phyloP scores from a whole-genome alignment of 2,113 vertebrate species.

The Proteles cristata region DNA sequence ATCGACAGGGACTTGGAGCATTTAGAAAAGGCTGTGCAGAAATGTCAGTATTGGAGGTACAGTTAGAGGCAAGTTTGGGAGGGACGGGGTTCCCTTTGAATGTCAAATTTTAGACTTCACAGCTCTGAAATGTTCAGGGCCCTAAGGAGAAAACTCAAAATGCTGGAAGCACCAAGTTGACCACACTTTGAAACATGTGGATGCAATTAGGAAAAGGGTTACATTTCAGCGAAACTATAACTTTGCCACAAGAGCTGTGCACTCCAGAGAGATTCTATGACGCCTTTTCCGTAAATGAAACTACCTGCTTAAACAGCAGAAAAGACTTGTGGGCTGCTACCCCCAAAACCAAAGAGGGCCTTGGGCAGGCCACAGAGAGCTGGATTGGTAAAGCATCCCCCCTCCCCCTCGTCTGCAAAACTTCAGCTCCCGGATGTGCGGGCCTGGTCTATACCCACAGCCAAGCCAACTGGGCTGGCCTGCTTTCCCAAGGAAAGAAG shows the following conservation, averaged over 20 bases:
- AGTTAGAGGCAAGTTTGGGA: neutral
- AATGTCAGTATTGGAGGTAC: neutral
- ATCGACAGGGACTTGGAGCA: neutral
- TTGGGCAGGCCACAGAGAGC: neutral
- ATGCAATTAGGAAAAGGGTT: slow-evolving; percentile 66
- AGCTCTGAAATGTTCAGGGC: neutral
- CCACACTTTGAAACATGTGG: slow-evolving; percentile 60
- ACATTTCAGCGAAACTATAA: slow-evolving; percentile 61
- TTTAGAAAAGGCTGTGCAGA: neutral
- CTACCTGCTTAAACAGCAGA: slow-evolving; percentile 66
- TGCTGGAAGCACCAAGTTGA: slow-evolving; percentile 26
- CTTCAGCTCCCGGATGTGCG: neutral
- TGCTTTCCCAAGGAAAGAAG: neutral
- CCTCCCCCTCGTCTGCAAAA: neutral
- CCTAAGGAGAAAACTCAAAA: slow-evolving; percentile 43
- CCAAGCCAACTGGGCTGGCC: neutral
- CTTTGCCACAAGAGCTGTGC: slow-evolving; percentile 9
- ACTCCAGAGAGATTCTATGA: neutral
- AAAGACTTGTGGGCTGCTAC: neutral
- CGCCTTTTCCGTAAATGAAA: neutral
- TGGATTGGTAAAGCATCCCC: neutral
- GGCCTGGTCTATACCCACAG: neutral
- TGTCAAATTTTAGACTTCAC: neutral
- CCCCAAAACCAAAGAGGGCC: neutral
- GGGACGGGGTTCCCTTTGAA: neutral